These are phyloP conservation scores for Nycticryphes semicollaris DNA, from an alignment of 2,113 vertebrate species.

Conservation along the genomic window DNA sequence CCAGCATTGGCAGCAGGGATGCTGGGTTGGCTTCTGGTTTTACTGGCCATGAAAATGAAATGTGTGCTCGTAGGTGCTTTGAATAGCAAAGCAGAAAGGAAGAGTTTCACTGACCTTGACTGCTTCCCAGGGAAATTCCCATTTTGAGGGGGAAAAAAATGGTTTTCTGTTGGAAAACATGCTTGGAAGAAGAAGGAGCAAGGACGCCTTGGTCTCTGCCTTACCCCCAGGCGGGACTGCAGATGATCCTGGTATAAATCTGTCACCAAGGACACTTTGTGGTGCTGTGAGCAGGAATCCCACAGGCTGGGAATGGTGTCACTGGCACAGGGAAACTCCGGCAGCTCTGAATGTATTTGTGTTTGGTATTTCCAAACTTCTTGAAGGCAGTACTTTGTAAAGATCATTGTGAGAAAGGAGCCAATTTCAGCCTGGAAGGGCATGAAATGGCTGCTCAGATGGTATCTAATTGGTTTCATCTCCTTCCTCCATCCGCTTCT, in stretches of 20 bases:
- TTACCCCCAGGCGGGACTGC: background rate
- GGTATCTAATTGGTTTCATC: background rate
- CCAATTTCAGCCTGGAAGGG: background rate
- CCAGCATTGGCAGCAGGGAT: background rate
- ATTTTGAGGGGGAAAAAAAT: background rate
- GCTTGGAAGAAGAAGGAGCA: background rate
- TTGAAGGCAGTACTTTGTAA: background rate
- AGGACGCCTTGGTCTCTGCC: background rate
- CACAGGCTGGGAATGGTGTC: rapidly evolving
- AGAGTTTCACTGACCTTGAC: background rate
- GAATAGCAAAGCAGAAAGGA: background rate
- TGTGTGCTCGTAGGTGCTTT: background rate
- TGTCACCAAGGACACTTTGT: background rate
- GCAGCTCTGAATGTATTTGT: background rate
- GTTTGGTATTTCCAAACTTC: background rate
- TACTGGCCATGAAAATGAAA: background rate
- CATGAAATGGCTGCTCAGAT: background rate
- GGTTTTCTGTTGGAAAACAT: background rate
- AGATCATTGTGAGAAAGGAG: background rate
- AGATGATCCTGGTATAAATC: background rate
- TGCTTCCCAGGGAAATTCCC: background rate
- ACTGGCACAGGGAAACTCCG: background rate
- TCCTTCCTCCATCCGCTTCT: background rate
- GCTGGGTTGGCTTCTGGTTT: background rate
- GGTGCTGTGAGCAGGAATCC: background rate